Conservation (phyloP, 2,113 vertebrate genomes). For the Oryzias javanicus region DNA sequence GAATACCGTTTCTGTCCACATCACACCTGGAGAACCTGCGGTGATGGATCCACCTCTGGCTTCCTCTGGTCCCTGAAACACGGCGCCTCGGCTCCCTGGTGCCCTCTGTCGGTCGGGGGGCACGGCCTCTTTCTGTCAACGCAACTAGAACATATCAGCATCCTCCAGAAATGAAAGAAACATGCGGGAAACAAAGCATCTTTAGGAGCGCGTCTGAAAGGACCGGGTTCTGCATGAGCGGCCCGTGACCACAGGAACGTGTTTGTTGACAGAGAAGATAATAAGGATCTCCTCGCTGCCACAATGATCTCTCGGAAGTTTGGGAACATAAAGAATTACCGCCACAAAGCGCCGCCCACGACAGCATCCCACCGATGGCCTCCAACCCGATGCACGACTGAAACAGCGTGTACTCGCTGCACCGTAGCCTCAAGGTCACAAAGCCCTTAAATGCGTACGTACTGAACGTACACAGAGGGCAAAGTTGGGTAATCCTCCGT, state of each 20-base stretch:
- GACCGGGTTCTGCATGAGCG: constrained; percentile 62
- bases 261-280: constrained; percentile 52
- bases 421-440: constrained; percentile 37
- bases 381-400: constrained; percentile 7
- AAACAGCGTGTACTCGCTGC: constrained; percentile 21
- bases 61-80: no score
- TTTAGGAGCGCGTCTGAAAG: constrained; percentile 54
- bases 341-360: constrained; percentile 20
- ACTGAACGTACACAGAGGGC: constrained; percentile 21
- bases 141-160: constrained; percentile 21
- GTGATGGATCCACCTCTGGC: no score
- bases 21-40: no score
- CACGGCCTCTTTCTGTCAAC: no score
- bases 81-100: no score
- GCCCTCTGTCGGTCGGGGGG: no score
- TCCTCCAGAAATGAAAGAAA: constrained; percentile 29
- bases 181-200: constrained; percentile 53
- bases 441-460: constrained; percentile 19
- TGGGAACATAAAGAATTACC: constrained; percentile 33
- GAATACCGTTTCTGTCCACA: no score
- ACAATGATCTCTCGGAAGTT: constrained; percentile 32
- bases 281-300: constrained; percentile 36
- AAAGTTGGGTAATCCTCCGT: constrained; percentile 16
- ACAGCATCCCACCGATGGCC: constrained; percentile 6
- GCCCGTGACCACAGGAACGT: constrained; percentile 54